Percentiles rank a stretch among this genome's conserved stretches.
Evolutionary conservation across 2,113 vertebrate species (phyloP).

Genomic region (Cacatua alba): DNA sequence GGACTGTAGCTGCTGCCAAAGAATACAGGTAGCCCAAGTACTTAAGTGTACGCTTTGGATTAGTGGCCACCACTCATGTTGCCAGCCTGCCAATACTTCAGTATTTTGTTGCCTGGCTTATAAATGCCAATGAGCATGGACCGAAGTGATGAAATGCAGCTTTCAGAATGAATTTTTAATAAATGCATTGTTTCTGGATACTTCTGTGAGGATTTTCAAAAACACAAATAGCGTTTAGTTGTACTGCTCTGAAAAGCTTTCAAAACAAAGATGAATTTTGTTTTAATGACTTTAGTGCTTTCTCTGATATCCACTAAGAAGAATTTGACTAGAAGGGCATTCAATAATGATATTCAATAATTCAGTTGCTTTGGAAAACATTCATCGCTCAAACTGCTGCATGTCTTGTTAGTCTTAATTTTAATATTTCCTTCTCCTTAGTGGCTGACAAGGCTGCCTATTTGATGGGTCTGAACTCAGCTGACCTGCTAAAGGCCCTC

Average conservation of each 20-base stretch:
- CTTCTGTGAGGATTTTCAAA: neutral
- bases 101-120: neutral
- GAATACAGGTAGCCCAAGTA: neutral
- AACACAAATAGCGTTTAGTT: neutral
- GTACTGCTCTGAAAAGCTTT: neutral
- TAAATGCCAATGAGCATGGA: constrained; percentile 62
- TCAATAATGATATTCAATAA: neutral
- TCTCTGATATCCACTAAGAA: neutral
- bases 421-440: constrained; percentile 7
- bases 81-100: neutral
- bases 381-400: neutral
- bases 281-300: neutral
- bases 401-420: neutral
- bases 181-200: neutral
- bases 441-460: constrained; percentile 83
- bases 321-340: neutral
- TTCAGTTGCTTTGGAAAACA: neutral
- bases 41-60: neutral
- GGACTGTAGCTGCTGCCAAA: neutral
- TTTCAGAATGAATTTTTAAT: neutral
- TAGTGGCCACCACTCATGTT: neutral
- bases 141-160: constrained; percentile 35
- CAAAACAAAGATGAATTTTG: neutral
- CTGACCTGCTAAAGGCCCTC: constrained; percentile 31
- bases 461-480: constrained; percentile 48